A percentile compares a stretch with the other conserved stretches of the same genome.
Conservation (phyloP, 2,113 vertebrate species). For the Sinocyclocheilus anophthalmus region DNA sequence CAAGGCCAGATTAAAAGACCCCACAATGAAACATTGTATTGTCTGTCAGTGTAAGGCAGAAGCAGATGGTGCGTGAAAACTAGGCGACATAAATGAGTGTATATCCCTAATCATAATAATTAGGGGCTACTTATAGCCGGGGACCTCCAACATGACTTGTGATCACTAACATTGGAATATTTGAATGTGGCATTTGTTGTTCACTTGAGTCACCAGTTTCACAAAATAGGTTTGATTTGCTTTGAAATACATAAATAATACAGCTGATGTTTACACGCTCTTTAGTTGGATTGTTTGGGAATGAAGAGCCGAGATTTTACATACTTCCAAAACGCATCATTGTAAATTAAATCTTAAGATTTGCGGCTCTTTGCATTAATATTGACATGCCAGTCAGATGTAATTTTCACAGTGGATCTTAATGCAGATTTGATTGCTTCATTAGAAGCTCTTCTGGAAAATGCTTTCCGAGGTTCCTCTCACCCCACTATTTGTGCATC, state of each 20-base stretch:
- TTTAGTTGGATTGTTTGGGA: neutral
- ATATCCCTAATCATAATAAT: neutral
- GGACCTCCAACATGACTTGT: neutral
- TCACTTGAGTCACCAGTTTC: neutral
- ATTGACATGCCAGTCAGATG: neutral
- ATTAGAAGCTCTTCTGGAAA: neutral
- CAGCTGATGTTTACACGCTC: neutral
- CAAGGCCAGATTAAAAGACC: constrained; percentile 10
- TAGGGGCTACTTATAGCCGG: neutral
- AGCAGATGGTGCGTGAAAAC: constrained; percentile 17
- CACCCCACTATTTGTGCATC: neutral
- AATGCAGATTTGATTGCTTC: neutral
- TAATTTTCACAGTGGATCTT: neutral
- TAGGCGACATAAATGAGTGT: neutral
- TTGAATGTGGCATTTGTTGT: too few relatives aligned
- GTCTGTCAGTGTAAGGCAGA: neutral
- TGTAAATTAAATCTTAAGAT: neutral
- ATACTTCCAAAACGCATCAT: neutral
- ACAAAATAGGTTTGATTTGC: neutral
- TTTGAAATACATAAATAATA: neutral
- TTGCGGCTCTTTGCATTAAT: neutral
- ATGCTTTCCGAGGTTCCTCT: neutral
- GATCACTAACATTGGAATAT: too few relatives aligned
- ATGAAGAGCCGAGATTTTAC: neutral
- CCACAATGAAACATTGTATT: constrained; percentile 29